Base-by-base conservation (phyloP, 2,797 vertebrate genomes). In the Mallotus villosus region DNA sequence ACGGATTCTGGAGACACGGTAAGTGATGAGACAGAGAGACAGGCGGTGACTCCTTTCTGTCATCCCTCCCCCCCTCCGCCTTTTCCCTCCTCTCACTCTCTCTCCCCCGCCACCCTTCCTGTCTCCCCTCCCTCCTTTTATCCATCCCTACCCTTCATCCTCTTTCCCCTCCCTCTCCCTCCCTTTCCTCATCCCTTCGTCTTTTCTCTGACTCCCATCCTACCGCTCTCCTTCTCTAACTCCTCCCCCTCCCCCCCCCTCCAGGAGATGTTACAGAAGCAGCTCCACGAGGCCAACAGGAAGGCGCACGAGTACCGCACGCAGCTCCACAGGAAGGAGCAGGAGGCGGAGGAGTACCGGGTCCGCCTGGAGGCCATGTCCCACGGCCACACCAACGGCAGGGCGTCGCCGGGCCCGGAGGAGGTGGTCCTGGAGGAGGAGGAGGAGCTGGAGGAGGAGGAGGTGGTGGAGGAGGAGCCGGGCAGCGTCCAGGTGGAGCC, bases 281-380 rank as follows among this genome's bases (percentile, higher is more conserved):
- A 94, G 77, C 86, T 96, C 57, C 89, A 78, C 49, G 95, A 95
- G 77, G 95, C 93, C 11, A 94, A 93, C 65, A 82, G 87, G 53
- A 91, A 92, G 71, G 95, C 96, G 0, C 94, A 94, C 89, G 92
- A 95, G 61, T 97, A 95, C 72, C 88, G 93, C 0, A 92, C 93
- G 81, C 96, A 95, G 92, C 93, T 98, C 37, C 24, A 93, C 29
- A 80, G 87, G 70, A 97, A 97, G 57, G 96, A 97, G 83, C 94
- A 91, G 79, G 96, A 98, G 72, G 96, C 96, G 0, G 95, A 97
- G 78, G 86, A 87, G 63, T 97, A 94, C 77, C 92, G 94, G 12
- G 87, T 94, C 49, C 90, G 85, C 63, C 89, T 96, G 79, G 96
- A 94, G 81, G 94, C 94, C 74, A 93, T 97, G 90, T 85, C 85